These are phyloP conservation scores for Thymelicus sylvestris DNA, from an alignment of 2,888 invertebrate genomes.

Conservation along the genomic window DNA sequence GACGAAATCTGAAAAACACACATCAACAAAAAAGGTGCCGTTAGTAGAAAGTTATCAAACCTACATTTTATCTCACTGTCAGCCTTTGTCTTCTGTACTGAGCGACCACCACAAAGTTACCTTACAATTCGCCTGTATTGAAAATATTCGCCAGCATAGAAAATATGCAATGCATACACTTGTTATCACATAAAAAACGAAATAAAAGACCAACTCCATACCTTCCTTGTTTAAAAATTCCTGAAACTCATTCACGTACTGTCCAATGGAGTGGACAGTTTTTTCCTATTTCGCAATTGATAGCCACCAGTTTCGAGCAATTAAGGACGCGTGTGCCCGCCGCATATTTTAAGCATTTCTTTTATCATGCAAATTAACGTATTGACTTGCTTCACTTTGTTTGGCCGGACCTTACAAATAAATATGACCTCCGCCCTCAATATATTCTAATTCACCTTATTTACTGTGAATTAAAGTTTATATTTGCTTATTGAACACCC, in stretches of 20 bases:
- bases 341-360: slow-evolving; percentile 77
- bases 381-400: slow-evolving; percentile 65
- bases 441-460: slow-evolving; percentile 34
- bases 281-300: slow-evolving; percentile 81
- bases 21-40: no score
- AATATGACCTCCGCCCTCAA: slow-evolving; percentile 29
- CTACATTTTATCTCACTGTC: no score
- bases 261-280: slow-evolving; percentile 75
- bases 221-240: slow-evolving; percentile 55
- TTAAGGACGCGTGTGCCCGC: slow-evolving; percentile 63
- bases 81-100: no score
- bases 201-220: slow-evolving; percentile 50
- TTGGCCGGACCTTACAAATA: slow-evolving; percentile 45
- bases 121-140: no score
- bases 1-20: no score
- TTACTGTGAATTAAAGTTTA: slow-evolving; percentile 18
- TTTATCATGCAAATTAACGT: slow-evolving; percentile 82
- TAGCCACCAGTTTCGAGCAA: slow-evolving; percentile 73
- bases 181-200: no score
- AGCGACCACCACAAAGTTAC: no score
- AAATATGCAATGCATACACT: no score
- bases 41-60: no score
- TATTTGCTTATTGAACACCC: slow-evolving; percentile 19
- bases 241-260: slow-evolving; percentile 63
- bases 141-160: no score